Conservation (phyloP, 2,113 vertebrate species). For the Circaetus gallicus region DNA sequence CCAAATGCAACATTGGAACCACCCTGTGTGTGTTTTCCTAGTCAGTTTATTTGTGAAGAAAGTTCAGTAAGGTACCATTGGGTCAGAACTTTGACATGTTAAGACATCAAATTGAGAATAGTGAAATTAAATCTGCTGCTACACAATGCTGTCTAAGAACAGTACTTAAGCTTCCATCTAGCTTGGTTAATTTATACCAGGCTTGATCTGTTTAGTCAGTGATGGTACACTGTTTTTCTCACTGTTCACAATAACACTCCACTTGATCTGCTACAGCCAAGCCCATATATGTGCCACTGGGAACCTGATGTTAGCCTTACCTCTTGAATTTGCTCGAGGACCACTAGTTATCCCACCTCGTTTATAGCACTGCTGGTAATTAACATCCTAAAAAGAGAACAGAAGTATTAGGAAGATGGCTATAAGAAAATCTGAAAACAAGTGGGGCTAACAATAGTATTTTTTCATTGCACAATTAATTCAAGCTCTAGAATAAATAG, state of each 20-base stretch:
- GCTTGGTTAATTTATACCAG: neutral
- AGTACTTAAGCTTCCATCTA: neutral
- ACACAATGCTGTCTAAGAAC: neutral
- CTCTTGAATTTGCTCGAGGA: constrained; percentile 78
- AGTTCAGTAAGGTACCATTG: neutral
- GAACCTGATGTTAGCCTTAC: constrained; percentile 65
- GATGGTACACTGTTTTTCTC: neutral
- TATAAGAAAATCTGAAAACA: neutral
- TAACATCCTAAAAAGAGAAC: constrained; percentile 77
- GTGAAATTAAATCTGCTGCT: neutral
- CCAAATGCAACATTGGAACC: neutral
- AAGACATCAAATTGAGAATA: neutral
- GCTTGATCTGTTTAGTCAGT: neutral
- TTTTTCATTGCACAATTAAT: neutral
- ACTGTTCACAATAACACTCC: neutral
- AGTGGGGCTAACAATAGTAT: neutral
- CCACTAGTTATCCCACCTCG: constrained; percentile 71
- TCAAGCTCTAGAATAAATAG: neutral
- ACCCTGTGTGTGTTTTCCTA: neutral
- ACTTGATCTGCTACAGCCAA: neutral
- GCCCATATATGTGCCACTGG: neutral
- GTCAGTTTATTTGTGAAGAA: neutral
- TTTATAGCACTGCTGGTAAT: constrained; percentile 84
- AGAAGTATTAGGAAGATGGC: neutral
- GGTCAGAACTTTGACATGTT: neutral